These are phyloP conservation scores for Macrotis lagotis DNA, from an alignment of 2,113 vertebrate genomes.

Conservation along the genomic window DNA sequence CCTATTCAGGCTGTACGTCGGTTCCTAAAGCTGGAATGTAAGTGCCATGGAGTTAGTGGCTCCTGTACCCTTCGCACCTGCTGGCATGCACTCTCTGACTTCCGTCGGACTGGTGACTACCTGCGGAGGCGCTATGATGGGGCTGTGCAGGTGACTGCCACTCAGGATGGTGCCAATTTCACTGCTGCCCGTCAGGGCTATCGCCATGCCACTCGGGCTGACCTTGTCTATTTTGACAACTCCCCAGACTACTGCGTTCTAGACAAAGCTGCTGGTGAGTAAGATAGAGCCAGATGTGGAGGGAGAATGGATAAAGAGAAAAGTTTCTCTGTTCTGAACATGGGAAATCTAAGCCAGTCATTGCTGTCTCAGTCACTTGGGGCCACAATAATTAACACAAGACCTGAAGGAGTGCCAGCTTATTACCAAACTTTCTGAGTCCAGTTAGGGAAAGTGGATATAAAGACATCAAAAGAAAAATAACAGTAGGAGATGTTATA, in stretches of 20 bases:
- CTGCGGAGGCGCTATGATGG: constrained; percentile 95
- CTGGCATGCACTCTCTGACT: constrained; percentile 97
- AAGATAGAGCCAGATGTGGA: background rate
- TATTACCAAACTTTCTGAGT: background rate
- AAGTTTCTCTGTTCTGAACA: background rate
- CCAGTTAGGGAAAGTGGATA: background rate
- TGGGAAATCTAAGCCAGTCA: background rate
- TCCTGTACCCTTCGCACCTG: constrained; percentile 98
- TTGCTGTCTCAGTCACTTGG: background rate
- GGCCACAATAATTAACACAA: background rate
- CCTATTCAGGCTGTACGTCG: constrained; percentile 92
- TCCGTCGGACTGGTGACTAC: constrained; percentile 96
- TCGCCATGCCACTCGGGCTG: constrained; percentile 94
- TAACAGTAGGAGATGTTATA: background rate
- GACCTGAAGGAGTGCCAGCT: background rate
- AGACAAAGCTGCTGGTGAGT: constrained; percentile 96
- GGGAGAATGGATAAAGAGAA: background rate
- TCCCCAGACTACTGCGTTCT: constrained; percentile 97
- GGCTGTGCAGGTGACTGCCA: constrained; percentile 97
- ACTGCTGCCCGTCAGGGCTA: constrained; percentile 96
- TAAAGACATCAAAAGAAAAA: background rate
- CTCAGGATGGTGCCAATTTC: constrained; percentile 97
- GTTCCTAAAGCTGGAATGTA: constrained; percentile 98
- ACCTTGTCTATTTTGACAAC: constrained; percentile 99
- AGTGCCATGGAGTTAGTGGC: constrained; percentile 97